Evolutionary conservation across 2,888 invertebrate species (phyloP).

Genomic region (Protonemura montana): DNA sequence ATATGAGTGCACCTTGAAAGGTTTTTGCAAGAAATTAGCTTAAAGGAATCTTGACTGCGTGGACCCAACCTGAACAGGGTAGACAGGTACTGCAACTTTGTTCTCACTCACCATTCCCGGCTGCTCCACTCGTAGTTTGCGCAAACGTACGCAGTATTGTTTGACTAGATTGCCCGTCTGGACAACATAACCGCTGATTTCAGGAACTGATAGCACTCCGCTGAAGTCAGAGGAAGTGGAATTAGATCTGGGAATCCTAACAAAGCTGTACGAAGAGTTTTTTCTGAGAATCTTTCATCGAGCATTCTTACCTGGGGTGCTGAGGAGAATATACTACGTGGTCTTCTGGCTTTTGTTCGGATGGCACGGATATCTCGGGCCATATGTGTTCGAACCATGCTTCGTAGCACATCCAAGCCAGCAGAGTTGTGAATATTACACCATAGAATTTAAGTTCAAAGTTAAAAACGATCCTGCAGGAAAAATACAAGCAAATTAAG

Average conservation of each 20-base stretch:
- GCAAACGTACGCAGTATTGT: constrained; percentile 47
- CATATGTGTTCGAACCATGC: constrained; percentile 53
- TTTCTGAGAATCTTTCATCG: not conserved
- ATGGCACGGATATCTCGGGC: constrained; percentile 52
- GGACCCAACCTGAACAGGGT: no score
- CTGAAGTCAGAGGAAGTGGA: not conserved
- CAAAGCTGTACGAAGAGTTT: no score
- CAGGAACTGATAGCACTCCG: constrained; percentile 47
- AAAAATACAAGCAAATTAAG: constrained; percentile 49
- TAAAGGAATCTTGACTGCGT: no score
- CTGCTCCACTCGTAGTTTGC: constrained; percentile 56
- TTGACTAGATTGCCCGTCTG: constrained; percentile 42
- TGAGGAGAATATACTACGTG: constrained; percentile 37
- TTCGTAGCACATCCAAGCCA: constrained; percentile 56
- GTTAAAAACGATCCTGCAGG: constrained; percentile 57
- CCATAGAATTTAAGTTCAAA: constrained; percentile 59
- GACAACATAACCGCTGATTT: constrained; percentile 49
- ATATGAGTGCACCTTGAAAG: no score
- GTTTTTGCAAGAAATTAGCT: no score
- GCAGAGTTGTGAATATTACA: constrained; percentile 57
- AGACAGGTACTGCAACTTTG: constrained; percentile 26
- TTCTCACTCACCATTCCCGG: constrained; percentile 56
- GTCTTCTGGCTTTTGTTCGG: constrained; percentile 42
- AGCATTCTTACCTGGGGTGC: constrained; percentile 45
- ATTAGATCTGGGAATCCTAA: not conserved